phyloP scores from a whole-genome alignment of 2,113 vertebrate genomes.

The Platichthys flesus region DNA sequence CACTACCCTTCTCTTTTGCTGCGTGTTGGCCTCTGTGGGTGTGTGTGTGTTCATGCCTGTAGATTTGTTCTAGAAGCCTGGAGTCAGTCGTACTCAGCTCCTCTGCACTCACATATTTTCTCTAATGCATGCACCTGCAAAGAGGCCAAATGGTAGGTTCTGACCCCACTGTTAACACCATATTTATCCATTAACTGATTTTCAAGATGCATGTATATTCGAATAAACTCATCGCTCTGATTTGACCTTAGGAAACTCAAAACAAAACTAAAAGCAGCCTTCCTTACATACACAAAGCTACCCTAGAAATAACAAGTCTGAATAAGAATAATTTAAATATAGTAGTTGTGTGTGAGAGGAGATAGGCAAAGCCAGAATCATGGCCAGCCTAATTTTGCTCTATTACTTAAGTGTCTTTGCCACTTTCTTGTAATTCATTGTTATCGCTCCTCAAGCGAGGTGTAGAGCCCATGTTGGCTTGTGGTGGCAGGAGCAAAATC shows the following conservation, averaged over 20 bases:
- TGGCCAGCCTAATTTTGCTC: background rate
- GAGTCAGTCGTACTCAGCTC: constrained; percentile 16
- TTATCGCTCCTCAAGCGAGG: background rate
- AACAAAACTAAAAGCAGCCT: background rate
- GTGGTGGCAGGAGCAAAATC: constrained; percentile 48
- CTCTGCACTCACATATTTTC: constrained; percentile 23
- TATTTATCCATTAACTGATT: background rate
- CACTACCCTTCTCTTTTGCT: background rate
- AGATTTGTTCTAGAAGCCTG: constrained; percentile 36
- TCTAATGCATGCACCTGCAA: background rate
- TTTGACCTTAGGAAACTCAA: background rate
- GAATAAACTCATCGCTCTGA: constrained; percentile 2
- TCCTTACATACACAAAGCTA: too few relatives aligned
- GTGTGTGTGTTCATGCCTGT: constrained; percentile 48
- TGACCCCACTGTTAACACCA: background rate
- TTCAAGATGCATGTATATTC: background rate
- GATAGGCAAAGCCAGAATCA: background rate
- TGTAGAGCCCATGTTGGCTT: constrained; percentile 41
- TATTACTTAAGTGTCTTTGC: constrained; percentile 3
- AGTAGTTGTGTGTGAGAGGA: background rate
- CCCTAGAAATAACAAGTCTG: background rate
- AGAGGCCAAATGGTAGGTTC: background rate
- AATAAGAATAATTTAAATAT: background rate
- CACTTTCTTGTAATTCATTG: constrained; percentile 23
- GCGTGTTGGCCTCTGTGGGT: constrained; percentile 37